Evolutionary conservation across 2,113 vertebrate species (phyloP), one percentile per base, ranked within the genome.

Genomic region (Neodon shergylaensis): DNA sequence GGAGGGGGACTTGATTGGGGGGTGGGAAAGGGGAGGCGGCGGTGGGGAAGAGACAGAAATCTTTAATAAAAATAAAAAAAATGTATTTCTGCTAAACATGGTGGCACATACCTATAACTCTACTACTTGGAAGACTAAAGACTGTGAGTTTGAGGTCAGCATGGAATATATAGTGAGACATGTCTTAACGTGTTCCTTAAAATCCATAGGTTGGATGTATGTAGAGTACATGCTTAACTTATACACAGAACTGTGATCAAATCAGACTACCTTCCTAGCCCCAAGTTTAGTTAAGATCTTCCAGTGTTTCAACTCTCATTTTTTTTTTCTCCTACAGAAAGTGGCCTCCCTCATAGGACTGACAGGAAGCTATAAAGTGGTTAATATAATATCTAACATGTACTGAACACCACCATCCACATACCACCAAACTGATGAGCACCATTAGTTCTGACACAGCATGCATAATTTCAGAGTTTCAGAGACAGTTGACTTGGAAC

Each of bases 321-420:
- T 93, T 94, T 93, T 94, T 88, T 93, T 95, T 89, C 54, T 82
- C 16, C 65, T 85, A 6, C 47, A 93, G 47, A 85, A 68, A 68
- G 24, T 16, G 16, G 22, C 7, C 11, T 73, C 21, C 36, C 1
- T 91, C 90, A 93, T 1, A 42, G 10, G n/a, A 91, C 65, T 61
- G 16, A 31, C 89, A 26, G 31, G 28, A 95, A 88, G 39, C 81
- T 86, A 90, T 49, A 11, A 79, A 94, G 21, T 58, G 28, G 44
- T 94, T 88, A 83, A 21, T 49, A 91, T 16, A 88, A 10, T 91
- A 68, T 86, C 47, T 94, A 39, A 26, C 24, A 84, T 52, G 84
- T 88, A 94, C 13, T 72, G 77, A 84, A n/a, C 14, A 73, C 24
- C 36, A 61, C 39, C 42, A 76, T 58, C n/a, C 28, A 31, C 44